These are phyloP conservation scores for Dugesia japonica DNA, from an alignment of 2,888 invertebrate genomes.

Conservation along the genomic window DNA sequence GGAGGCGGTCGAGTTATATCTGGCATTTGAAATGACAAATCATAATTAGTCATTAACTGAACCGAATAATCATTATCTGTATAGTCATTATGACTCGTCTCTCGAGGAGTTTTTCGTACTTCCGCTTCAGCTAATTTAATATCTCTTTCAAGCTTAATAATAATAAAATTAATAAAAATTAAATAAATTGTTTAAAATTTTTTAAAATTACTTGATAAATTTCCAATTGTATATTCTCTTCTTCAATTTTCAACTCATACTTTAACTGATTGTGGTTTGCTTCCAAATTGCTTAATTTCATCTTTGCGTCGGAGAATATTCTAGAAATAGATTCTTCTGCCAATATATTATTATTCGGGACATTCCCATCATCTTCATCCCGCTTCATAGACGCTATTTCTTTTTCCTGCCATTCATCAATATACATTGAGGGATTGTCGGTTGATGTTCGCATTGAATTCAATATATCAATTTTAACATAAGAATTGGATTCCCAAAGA, in stretches of 20 bases:
- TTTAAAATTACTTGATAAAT: background rate
- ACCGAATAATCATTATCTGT: background rate
- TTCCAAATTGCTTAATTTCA: constrained; percentile 5
- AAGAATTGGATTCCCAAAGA: constrained; percentile 78
- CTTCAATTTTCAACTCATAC: background rate
- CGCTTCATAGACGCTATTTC: background rate
- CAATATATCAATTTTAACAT: constrained; percentile 53
- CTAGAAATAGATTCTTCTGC: background rate
- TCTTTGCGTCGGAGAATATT: background rate
- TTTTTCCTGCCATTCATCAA: background rate
- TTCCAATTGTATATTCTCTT: background rate
- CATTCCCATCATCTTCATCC: background rate
- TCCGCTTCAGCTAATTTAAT: background rate
- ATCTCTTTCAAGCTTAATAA: background rate
- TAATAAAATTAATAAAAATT: no score
- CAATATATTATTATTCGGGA: background rate
- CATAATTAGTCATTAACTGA: background rate
- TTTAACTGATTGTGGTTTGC: constrained; percentile 2
- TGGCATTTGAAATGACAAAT: constrained; percentile 37
- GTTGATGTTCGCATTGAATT: constrained; percentile 37
- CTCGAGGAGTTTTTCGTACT: background rate
- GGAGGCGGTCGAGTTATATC: constrained; percentile 48
- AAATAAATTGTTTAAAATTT: no score
- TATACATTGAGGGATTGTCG: background rate
- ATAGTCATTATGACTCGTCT: background rate